Evolutionary conservation across 2,113 vertebrate species (phyloP).

Genomic region (Entomyzon cyanotis): DNA sequence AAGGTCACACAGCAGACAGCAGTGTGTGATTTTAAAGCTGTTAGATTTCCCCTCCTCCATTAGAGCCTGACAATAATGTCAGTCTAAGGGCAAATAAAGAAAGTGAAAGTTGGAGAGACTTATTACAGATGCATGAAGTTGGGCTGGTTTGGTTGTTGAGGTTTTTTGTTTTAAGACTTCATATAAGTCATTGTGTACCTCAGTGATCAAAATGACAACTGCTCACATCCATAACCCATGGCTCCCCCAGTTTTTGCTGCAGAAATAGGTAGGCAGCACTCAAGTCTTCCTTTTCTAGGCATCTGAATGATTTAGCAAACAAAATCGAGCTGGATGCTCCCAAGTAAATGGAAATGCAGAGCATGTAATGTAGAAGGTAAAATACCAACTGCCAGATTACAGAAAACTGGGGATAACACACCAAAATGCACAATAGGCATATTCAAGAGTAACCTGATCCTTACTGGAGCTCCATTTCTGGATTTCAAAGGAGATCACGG

Average conservation of each 20-base stretch:
- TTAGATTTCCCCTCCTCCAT: constrained; percentile 67
- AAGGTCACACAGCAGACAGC: constrained; percentile 60
- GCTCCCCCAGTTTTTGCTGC: background rate
- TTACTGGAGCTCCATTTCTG: background rate
- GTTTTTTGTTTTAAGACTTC: background rate
- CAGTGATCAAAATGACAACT: background rate
- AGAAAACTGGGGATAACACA: background rate
- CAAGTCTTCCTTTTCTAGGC: background rate
- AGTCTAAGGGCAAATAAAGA: constrained; percentile 71
- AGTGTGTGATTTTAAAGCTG: constrained; percentile 51
- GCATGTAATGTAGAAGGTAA: accelerated
- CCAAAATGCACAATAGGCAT: background rate
- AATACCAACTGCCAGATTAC: background rate
- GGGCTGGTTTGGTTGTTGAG: background rate
- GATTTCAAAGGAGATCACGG: background rate
- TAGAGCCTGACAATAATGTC: constrained; percentile 64
- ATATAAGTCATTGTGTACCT: background rate
- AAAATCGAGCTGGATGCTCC: background rate
- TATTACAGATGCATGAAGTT: constrained; percentile 19
- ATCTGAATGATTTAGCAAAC: background rate
- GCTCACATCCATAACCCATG: background rate
- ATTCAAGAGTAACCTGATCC: background rate
- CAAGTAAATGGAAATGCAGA: background rate
- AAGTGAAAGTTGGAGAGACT: constrained; percentile 50
- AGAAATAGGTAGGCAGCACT: background rate